Percentiles rank a stretch among this genome's conserved stretches.
Conservation (phyloP, 1,140 invertebrate genomes). For the Antheraea pernyi region DNA sequence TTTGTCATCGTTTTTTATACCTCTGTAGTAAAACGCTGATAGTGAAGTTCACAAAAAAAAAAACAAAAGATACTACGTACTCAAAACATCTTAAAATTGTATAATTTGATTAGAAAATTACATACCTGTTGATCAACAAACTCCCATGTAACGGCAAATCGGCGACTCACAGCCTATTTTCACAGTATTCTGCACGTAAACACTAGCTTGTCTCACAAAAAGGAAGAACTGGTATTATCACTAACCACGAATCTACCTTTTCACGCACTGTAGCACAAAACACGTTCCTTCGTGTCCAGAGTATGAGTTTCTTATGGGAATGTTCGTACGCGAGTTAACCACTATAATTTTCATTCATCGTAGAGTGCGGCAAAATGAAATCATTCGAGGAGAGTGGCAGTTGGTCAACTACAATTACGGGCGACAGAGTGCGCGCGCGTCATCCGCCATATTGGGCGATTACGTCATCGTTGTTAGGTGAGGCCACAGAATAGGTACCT, state of each 20-base stretch:
- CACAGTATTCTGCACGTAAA: constrained; percentile 68
- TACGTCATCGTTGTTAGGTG: constrained; percentile 54
- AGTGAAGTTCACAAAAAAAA: not conserved
- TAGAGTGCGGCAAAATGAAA: constrained; percentile 43
- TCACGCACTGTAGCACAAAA: constrained; percentile 59
- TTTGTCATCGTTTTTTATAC: constrained; percentile 16
- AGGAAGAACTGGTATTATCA: constrained; percentile 69
- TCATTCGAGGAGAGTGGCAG: constrained; percentile 65
- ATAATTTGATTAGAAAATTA: not conserved
- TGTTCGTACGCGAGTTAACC: constrained; percentile 46
- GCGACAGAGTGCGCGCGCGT: constrained; percentile 60
- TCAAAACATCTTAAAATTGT: too few relatives aligned
- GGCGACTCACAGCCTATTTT: constrained; percentile 41
- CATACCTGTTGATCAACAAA: constrained; percentile 72
- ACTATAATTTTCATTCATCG: constrained; percentile 69
- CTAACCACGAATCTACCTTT: constrained; percentile 73
- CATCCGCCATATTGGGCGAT: constrained; percentile 74
- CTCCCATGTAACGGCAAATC: constrained; percentile 68
- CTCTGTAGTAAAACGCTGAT: not conserved
- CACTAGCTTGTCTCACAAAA: constrained; percentile 62
- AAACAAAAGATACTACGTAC: not conserved
- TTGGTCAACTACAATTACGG: constrained; percentile 58
- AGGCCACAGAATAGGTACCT: not conserved
- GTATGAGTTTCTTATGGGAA: constrained; percentile 46
- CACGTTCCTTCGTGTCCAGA: constrained; percentile 36